phyloP scores from a whole-genome alignment of 2,797 vertebrate species.

The Syngnathus acus region DNA sequence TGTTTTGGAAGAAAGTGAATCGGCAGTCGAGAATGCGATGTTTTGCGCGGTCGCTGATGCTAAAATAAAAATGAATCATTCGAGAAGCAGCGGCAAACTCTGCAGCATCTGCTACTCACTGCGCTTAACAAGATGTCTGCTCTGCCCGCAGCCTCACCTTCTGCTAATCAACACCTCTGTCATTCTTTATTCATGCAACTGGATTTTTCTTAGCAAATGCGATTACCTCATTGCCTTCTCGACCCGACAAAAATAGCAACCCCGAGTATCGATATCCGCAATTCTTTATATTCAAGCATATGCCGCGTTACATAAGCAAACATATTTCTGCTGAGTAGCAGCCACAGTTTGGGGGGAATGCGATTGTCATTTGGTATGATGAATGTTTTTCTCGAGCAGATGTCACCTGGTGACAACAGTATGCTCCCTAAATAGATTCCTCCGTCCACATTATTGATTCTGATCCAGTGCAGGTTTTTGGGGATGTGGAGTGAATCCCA shows the following conservation, averaged over 20 bases:
- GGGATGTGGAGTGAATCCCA: too few relatives aligned
- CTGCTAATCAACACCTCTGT: conserved; percentile 35
- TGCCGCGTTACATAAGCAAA: too few relatives aligned
- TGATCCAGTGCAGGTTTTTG: too few relatives aligned
- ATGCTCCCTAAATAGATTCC: too few relatives aligned
- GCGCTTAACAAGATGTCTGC: conserved; percentile 11
- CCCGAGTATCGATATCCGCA: background rate
- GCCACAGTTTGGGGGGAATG: too few relatives aligned
- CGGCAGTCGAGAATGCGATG: background rate
- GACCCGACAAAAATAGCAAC: too few relatives aligned
- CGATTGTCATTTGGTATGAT: too few relatives aligned
- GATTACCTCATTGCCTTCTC: conserved; percentile 10
- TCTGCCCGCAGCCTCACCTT: conserved; percentile 2
- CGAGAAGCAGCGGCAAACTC: conserved; percentile 32
- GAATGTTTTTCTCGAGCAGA: too few relatives aligned
- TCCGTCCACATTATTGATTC: too few relatives aligned
- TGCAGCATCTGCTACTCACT: conserved; percentile 28
- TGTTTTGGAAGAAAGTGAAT: background rate
- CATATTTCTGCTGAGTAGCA: too few relatives aligned
- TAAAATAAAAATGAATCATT: conserved; percentile 46
- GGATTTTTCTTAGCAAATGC: conserved; percentile 9
- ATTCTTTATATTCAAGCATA: too few relatives aligned
- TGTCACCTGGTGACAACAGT: too few relatives aligned
- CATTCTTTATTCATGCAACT: conserved; percentile 25
- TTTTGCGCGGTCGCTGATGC: conserved; percentile 34